A percentile compares a stretch with the other conserved stretches of the same genome.
Conservation (phyloP, 2,888 invertebrate genomes). For the Sabatieria punctata region DNA sequence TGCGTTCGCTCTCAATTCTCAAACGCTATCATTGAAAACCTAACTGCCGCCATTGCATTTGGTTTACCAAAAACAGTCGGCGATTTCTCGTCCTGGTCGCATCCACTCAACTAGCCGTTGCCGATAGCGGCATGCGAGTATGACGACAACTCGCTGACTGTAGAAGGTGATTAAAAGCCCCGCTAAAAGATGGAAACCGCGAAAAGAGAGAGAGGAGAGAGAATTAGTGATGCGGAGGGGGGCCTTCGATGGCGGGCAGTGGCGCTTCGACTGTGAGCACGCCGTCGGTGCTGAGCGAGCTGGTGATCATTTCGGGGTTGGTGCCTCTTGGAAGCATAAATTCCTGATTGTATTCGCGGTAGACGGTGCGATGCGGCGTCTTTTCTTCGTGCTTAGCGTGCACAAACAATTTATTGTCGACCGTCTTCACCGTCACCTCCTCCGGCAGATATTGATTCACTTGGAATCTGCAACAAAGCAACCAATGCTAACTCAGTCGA, state of each 20-base stretch:
- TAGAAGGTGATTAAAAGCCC: no score
- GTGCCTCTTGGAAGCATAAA: slow-evolving; percentile 90
- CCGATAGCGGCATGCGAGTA: no score
- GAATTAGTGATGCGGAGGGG: neutral
- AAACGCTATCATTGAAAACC: no score
- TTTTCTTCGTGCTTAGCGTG: slow-evolving; percentile 97
- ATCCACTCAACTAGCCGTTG: no score
- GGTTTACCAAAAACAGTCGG: no score
- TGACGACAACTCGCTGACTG: no score
- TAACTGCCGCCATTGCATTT: no score
- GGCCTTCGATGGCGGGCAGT: slow-evolving; percentile 44
- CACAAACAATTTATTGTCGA: slow-evolving; percentile 69
- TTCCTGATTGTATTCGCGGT: slow-evolving; percentile 88
- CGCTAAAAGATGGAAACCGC: neutral
- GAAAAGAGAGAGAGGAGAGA: neutral
- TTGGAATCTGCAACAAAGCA: slow-evolving; percentile 49
- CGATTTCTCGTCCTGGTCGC: no score
- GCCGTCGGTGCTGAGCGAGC: slow-evolving; percentile 85
- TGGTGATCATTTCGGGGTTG: slow-evolving; percentile 85
- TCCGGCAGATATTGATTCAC: slow-evolving; percentile 86
- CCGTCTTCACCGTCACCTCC: slow-evolving; percentile 84
- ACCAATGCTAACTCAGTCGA: neutral
- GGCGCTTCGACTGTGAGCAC: slow-evolving; percentile 92
- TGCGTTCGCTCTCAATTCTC: no score
- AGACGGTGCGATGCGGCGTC: slow-evolving; percentile 83